Evolutionary conservation across 2,888 invertebrate species (phyloP).

Genomic region (Hypercompe scribonia): DNA sequence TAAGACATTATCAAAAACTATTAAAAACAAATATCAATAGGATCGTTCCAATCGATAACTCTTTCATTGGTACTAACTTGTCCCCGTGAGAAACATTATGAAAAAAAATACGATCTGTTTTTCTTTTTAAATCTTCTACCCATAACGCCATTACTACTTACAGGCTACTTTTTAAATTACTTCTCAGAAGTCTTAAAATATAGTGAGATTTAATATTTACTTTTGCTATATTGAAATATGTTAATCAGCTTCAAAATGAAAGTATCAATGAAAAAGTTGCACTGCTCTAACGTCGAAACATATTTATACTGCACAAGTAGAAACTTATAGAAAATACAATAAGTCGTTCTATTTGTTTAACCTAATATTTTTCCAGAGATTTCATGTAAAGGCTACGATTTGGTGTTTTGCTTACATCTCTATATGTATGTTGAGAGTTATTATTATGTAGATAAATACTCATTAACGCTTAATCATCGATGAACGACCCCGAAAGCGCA

Average conservation of each 20-base stretch:
- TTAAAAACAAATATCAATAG: background rate
- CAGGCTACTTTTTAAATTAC: background rate
- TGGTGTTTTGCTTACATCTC: slow-evolving; percentile 81
- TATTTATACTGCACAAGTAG: background rate
- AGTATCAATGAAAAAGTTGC: background rate
- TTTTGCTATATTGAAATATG: background rate
- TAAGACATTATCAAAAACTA: background rate
- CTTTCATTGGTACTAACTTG: background rate
- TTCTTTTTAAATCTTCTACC: background rate
- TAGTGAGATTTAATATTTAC: background rate
- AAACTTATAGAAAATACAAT: slow-evolving; percentile 35
- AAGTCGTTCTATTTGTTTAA: slow-evolving; percentile 40
- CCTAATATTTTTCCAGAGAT: slow-evolving; percentile 36
- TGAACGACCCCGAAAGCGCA: slow-evolving; percentile 75
- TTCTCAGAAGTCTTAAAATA: background rate
- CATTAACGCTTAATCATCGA: slow-evolving; percentile 61
- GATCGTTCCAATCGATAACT: background rate
- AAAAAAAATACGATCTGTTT: background rate
- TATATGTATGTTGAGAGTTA: slow-evolving; percentile 63
- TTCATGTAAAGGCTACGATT: slow-evolving; percentile 74
- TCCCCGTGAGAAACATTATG: background rate
- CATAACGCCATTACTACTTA: background rate
- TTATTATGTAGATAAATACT: slow-evolving; percentile 60
- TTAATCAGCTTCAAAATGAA: background rate
- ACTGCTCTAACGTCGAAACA: background rate